A percentile compares a stretch with the other conserved stretches of the same genome.
Conservation (phyloP, 2,797 vertebrate genomes). For the Tinamus major region DNA sequence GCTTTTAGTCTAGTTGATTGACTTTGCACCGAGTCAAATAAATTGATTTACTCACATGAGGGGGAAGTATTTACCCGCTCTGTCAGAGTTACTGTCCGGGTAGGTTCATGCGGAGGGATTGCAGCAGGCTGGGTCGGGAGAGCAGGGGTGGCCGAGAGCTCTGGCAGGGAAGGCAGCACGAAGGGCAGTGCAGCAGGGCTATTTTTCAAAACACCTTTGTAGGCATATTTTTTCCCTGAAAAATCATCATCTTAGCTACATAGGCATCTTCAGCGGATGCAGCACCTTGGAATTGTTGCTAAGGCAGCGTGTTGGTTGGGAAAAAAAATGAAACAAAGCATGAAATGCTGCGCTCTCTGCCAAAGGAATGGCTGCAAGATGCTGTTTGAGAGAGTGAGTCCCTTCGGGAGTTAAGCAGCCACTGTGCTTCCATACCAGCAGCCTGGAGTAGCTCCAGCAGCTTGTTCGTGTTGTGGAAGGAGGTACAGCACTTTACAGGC, state of each 20-base stretch:
- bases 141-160: neutral
- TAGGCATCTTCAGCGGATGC: neutral
- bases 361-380: neutral
- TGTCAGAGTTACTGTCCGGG: neutral
- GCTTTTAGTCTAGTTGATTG: constrained; percentile 37
- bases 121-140: neutral
- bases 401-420: neutral
- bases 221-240: neutral
- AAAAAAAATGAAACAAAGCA: neutral
- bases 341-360: neutral
- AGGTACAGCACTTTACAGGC: neutral
- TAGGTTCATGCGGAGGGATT: neutral
- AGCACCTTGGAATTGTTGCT: too few species aligned
- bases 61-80: neutral
- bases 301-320: neutral
- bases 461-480: neutral
- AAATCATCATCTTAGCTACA: neutral
- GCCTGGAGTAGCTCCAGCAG: constrained; percentile 2
- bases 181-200: neutral
- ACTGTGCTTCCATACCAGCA: neutral
- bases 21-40: constrained; percentile 10
- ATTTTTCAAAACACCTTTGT: neutral
- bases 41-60: neutral
- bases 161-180: neutral
- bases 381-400: neutral